These are phyloP conservation scores for Pyrrhia umbra DNA, from an alignment of 2,888 invertebrate genomes.

Conservation along the genomic window DNA sequence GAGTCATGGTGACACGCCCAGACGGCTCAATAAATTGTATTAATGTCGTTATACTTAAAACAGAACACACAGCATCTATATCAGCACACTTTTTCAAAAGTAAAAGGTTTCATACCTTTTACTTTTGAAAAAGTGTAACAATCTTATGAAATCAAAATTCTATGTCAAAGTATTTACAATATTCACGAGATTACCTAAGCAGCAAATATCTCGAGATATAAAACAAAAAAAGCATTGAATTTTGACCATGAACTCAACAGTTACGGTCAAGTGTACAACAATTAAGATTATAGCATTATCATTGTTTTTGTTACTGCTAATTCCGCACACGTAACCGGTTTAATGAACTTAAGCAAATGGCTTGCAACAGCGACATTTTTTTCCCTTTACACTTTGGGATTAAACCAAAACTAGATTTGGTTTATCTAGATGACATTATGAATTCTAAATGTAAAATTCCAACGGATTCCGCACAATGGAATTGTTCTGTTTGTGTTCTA, in stretches of 20 bases:
- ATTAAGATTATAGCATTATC: constrained; percentile 46
- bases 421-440: constrained; percentile 59
- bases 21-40: neutral
- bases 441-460: constrained; percentile 38
- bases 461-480: constrained; percentile 38
- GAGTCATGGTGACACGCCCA: constrained; percentile 14
- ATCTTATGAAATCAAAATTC: neutral
- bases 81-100: neutral
- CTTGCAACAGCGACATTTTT: constrained; percentile 27
- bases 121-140: neutral
- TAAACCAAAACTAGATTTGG: constrained; percentile 40
- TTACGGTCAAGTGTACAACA: constrained; percentile 52
- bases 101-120: too few species aligned
- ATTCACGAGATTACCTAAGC: constrained; percentile 23
- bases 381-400: constrained; percentile 26
- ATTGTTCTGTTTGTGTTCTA: constrained; percentile 33
- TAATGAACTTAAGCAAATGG: constrained; percentile 31
- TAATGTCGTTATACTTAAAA: neutral
- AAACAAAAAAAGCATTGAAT: constrained; percentile 10
- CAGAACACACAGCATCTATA: neutral
- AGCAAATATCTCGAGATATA: constrained; percentile 3
- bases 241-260: constrained; percentile 48
- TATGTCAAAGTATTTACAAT: constrained; percentile 24
- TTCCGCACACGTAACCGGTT: constrained; percentile 39
- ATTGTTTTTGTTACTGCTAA: constrained; percentile 39